Base-by-base conservation (phyloP, 2,113 vertebrate genomes). In the Syngnathus floridae region DNA sequence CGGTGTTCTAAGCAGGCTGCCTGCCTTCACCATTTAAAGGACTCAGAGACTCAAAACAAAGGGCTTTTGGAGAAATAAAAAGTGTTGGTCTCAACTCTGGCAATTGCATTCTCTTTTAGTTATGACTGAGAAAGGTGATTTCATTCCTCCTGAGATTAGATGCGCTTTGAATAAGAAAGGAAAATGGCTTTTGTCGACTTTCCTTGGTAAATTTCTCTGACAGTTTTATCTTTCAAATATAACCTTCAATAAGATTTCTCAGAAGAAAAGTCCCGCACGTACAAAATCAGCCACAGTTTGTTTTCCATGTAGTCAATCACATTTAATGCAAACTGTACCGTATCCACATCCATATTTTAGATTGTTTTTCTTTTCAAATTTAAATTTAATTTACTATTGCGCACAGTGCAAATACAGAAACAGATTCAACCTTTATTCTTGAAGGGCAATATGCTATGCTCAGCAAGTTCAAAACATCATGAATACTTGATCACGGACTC, bases 31-130 rank as follows among this genome's bases (percentile, higher is more conserved):
- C 81, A 43, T 41, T 75, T 72, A 72, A 69, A 76, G 49, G 60
- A 69, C 68, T 74, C 40, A 35, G 64, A 67, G 62, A 68, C 45
- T 55, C 66, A 55, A 55, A 36, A 45, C 62, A 70, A 31, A 79
- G 64, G 64, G 46, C 1, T 35, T 80, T 46, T 66, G 58, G 77
- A 73, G 54, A 75, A 84, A 82, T 68, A 82, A 79, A 68, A 41
- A 73, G 49, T 72, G 48, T 37, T 49, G 70, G 19, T 65, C 57
- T 73, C 22, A 69, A 68, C 64, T 71, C 31, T 67, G 19, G 65
- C 64, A 69, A 61, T 63, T 70, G 69, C 70, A 64, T 64, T 72
- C 35, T 81, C 67, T 48, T 71, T 69, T n/a, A 40, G 62, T 67
- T 72, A 36, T 48, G 66, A 46, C 3, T 43, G 6, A 72, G 5